Conservation (phyloP, 2,113 vertebrate genomes). For the Lepus timidus region DNA sequence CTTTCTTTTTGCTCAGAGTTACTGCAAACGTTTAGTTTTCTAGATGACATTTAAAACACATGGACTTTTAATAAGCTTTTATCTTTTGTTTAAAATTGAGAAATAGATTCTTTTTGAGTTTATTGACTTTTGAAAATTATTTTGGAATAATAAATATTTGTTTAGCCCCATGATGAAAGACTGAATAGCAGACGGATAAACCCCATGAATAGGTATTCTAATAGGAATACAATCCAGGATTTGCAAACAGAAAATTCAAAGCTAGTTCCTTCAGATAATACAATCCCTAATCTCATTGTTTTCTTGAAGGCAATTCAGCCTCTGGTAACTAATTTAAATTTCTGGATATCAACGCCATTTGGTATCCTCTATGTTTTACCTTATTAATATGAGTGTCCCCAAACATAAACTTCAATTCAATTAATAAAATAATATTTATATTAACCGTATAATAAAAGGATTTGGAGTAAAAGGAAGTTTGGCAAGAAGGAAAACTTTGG, state of each 20-base stretch:
- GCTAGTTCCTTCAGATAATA: neutral
- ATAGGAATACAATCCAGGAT: neutral
- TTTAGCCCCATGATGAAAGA: neutral
- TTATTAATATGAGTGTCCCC: neutral
- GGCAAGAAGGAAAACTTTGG: neutral
- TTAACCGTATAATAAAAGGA: neutral
- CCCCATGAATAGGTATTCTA: neutral
- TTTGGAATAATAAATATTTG: slow-evolving; percentile 20
- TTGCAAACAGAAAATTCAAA: slow-evolving; percentile 45
- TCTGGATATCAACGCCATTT: neutral
- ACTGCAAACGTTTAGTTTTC: neutral
- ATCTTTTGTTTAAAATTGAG: neutral
- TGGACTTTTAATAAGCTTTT: neutral
- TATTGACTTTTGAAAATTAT: neutral
- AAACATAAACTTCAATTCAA: neutral
- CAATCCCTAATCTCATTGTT: neutral
- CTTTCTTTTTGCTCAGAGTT: neutral
- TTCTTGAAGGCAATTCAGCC: neutral
- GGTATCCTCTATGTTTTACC: neutral
- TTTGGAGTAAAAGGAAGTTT: neutral
- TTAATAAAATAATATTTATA: neutral
- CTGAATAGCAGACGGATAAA: neutral
- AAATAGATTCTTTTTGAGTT: neutral
- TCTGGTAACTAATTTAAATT: slow-evolving; percentile 36
- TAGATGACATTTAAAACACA: slow-evolving; percentile 5